Conservation (phyloP, 2,888 invertebrate species). For the Meiosimyza decipiens region DNA sequence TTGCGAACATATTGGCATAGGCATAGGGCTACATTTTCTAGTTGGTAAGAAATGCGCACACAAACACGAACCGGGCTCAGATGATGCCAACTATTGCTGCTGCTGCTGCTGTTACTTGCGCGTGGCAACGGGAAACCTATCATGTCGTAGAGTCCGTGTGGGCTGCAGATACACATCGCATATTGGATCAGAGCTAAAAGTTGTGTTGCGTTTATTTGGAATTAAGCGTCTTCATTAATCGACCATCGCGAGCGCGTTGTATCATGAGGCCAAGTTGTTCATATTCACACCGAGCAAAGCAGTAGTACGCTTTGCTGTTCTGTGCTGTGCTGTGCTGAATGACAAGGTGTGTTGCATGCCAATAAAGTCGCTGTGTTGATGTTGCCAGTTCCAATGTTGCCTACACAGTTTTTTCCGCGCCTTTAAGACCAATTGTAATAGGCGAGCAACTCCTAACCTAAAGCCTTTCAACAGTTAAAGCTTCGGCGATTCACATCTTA, state of each 20-base stretch:
- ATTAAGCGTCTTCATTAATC: background rate
- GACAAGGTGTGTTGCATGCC: constrained; percentile 49
- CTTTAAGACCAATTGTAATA: constrained; percentile 45
- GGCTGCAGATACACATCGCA: constrained; percentile 14
- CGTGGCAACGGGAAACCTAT: too few relatives aligned
- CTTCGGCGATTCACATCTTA: constrained; percentile 42
- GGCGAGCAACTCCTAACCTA: constrained; percentile 35
- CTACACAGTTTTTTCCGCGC: constrained; percentile 46
- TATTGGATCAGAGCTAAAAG: background rate
- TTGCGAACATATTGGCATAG: too few relatives aligned
- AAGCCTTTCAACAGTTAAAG: too few relatives aligned
- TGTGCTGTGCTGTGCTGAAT: background rate
- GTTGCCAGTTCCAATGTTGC: constrained; percentile 38
- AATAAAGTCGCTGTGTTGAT: constrained; percentile 37
- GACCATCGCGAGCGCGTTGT: background rate
- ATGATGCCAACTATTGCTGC: too few relatives aligned
- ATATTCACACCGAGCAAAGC: background rate
- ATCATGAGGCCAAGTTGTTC: background rate
- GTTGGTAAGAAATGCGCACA: too few relatives aligned
- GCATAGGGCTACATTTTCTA: too few relatives aligned
- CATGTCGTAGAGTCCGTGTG: background rate
- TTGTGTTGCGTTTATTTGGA: background rate
- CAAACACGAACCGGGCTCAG: too few relatives aligned
- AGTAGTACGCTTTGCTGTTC: too few relatives aligned
- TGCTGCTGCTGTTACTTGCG: too few relatives aligned